These are phyloP conservation scores for Onychomys arenicola DNA, from an alignment of 2,797 vertebrate genomes.

Conservation along the genomic window DNA sequence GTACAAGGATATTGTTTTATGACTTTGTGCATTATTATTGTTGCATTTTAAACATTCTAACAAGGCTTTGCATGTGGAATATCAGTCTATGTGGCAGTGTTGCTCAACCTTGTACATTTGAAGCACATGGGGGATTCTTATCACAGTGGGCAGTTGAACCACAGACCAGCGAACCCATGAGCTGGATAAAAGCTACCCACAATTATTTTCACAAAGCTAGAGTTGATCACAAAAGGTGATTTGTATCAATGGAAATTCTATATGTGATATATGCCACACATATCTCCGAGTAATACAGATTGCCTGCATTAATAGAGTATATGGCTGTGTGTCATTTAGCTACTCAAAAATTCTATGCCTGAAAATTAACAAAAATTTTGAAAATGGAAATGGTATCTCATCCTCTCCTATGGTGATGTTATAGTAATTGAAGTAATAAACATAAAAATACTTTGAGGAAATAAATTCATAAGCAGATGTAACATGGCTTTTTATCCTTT, in stretches of 20 bases:
- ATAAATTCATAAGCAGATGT: background rate
- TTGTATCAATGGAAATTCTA: background rate
- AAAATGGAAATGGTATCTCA: background rate
- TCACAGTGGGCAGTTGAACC: background rate
- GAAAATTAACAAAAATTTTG: background rate
- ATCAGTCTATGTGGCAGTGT: background rate
- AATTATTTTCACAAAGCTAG: background rate
- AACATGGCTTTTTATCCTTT: constrained; percentile 6
- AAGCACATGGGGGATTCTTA: background rate
- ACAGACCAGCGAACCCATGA: no score
- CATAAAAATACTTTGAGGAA: constrained; percentile 19
- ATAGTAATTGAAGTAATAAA: constrained; percentile 7
- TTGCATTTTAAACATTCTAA: background rate
- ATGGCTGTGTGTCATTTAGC: background rate
- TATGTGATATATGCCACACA: background rate
- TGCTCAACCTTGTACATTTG: background rate
- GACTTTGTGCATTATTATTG: background rate
- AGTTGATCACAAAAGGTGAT: background rate
- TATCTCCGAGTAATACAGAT: background rate
- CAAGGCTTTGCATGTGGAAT: background rate
- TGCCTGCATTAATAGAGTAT: no score
- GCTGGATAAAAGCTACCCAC: background rate
- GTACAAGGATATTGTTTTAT: background rate
- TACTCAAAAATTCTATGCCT: background rate
- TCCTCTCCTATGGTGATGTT: background rate